These are phyloP conservation scores for Lasioglossum baleicum DNA, from an alignment of 1,140 invertebrate species.

Conservation along the genomic window DNA sequence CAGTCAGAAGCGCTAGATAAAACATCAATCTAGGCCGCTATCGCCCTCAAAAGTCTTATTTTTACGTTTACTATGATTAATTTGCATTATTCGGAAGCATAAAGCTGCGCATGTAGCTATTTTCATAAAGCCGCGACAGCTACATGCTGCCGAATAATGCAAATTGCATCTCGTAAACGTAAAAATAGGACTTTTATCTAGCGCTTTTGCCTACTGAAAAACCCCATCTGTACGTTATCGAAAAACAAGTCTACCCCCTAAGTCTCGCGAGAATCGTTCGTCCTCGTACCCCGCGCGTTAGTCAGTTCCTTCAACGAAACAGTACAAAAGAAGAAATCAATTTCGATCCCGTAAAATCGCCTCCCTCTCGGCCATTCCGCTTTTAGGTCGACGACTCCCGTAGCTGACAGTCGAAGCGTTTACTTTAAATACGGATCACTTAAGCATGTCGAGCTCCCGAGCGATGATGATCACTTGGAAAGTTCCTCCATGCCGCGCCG, in stretches of 20 bases:
- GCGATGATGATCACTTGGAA: slow-evolving; percentile 18
- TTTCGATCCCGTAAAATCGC: background rate
- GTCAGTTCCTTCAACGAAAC: slow-evolving; percentile 27
- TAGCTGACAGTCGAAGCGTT: slow-evolving; percentile 8
- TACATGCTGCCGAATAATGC: too few species aligned
- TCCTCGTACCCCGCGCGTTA: background rate
- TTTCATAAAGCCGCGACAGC: too few species aligned
- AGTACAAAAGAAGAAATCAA: slow-evolving; percentile 31
- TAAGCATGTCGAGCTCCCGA: background rate
- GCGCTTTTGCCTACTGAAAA: too few species aligned
- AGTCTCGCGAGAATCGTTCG: slow-evolving; percentile 8
- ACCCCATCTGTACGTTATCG: too few species aligned
- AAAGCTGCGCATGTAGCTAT: too few species aligned
- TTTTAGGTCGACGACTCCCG: background rate
- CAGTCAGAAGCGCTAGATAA: too few species aligned
- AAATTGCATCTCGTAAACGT: too few species aligned
- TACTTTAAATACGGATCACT: background rate
- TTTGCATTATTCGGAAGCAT: too few species aligned
- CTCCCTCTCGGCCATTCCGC: background rate
- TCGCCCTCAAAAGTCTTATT: too few species aligned
- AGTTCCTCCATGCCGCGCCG: background rate
- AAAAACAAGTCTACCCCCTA: background rate
- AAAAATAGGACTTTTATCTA: too few species aligned
- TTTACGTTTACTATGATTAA: too few species aligned
- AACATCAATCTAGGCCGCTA: too few species aligned